A percentile compares a stretch with the other conserved stretches of the same genome.
phyloP scores from a whole-genome alignment of 2,888 invertebrate genomes.

The Zaprionus bogoriensis region DNA sequence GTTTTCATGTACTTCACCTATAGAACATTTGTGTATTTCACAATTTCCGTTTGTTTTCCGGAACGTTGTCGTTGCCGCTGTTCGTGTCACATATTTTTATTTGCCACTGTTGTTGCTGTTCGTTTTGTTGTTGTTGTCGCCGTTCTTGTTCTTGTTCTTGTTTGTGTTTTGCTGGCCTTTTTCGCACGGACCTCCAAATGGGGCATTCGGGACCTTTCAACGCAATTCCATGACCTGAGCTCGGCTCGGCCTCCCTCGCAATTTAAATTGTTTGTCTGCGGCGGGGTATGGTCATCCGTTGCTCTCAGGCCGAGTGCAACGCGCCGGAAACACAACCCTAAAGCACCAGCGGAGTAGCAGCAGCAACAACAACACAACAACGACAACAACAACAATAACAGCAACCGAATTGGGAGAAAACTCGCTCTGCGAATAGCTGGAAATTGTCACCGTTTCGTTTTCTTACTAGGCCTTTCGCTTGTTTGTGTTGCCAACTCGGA shows the following conservation, averaged over 20 bases:
- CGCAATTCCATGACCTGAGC: slow-evolving; percentile 58
- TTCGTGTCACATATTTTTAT: slow-evolving; percentile 72
- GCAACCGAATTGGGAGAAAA: slow-evolving; percentile 9
- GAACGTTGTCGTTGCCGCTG: slow-evolving; percentile 65
- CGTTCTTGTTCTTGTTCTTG: slow-evolving; percentile 12
- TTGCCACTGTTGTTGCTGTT: slow-evolving; percentile 36
- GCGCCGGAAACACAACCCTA: slow-evolving; percentile 49
- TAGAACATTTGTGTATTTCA: slow-evolving; percentile 74
- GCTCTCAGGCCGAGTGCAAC: slow-evolving; percentile 46
- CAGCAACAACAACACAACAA: slow-evolving; percentile 11
- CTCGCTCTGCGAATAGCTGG: slow-evolving; percentile 34
- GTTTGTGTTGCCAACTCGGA: slow-evolving; percentile 19
- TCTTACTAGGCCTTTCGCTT: slow-evolving; percentile 20
- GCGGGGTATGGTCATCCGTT: slow-evolving; percentile 47
- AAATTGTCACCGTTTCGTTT: slow-evolving; percentile 48
- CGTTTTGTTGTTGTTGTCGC: slow-evolving; percentile 7
- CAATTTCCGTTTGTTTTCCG: slow-evolving; percentile 76
- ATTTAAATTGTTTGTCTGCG: slow-evolving; percentile 70
- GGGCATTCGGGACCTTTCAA: slow-evolving; percentile 75
- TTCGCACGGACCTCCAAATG: slow-evolving; percentile 54
- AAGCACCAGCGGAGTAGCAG: slow-evolving; percentile 9
- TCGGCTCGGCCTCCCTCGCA: slow-evolving; percentile 46
- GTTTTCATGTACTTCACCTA: slow-evolving; percentile 65
- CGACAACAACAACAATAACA: too few relatives aligned
- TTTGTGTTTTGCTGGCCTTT: slow-evolving; percentile 56